Conservation (phyloP, 2,797 vertebrate genomes). For the Craterocephalus amniculus region DNA sequence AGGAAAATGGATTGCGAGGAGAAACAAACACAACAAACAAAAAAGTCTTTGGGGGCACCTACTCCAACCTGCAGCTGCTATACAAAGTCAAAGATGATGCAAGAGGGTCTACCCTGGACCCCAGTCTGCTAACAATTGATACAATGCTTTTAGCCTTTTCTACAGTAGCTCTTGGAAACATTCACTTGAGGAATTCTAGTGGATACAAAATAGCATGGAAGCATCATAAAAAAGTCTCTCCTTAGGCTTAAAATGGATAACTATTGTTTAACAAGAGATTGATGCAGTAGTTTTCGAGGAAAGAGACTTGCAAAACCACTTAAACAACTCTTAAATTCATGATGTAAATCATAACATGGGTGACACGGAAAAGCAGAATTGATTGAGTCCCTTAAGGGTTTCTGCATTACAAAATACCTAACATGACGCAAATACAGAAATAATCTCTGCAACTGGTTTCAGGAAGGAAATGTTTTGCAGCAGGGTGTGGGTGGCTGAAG, state of each 20-base stretch:
- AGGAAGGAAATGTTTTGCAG: slow-evolving; percentile 38
- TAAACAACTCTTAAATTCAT: slow-evolving; percentile 24
- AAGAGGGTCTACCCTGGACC: no score
- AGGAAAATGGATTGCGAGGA: no score
- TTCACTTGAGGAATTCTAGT: no score
- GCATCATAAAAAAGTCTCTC: neutral
- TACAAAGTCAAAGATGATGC: no score
- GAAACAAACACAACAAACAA: no score
- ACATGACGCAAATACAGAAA: slow-evolving; percentile 33
- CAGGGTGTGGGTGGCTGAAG: slow-evolving; percentile 1
- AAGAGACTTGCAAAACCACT: slow-evolving; percentile 6
- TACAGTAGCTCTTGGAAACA: no score
- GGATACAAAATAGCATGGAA: neutral
- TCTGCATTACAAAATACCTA: slow-evolving; percentile 24
- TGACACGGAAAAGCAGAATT: slow-evolving; percentile 11
- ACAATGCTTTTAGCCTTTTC: no score
- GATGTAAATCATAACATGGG: slow-evolving; percentile 22
- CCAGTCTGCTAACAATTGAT: no score
- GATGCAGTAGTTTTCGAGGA: slow-evolving; percentile 4
- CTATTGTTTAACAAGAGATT: slow-evolving; percentile 14
- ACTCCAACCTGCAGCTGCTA: no score
- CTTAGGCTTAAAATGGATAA: slow-evolving; percentile 2
- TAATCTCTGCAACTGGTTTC: slow-evolving; percentile 30
- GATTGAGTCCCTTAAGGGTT: slow-evolving; percentile 12
- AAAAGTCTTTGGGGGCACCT: no score